These are phyloP conservation scores for Micromesistius poutassou DNA, from an alignment of 2,797 vertebrate genomes.

Conservation along the genomic window DNA sequence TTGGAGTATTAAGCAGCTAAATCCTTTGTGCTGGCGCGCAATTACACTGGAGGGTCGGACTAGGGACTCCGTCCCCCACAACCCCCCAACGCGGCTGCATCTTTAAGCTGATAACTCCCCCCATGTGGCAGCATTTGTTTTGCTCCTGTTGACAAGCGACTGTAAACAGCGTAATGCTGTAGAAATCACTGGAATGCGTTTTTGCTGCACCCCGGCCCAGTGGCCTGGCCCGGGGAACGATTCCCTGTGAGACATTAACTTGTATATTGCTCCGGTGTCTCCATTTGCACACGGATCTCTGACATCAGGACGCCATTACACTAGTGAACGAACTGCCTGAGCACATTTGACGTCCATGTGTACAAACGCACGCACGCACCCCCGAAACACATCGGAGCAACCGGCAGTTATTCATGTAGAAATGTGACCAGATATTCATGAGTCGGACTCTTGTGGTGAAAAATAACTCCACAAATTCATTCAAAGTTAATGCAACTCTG, in stretches of 20 bases:
- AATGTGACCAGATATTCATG: background rate
- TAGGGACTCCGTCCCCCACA: background rate
- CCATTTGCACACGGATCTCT: background rate
- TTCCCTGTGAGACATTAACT: background rate
- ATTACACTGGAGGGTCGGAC: background rate
- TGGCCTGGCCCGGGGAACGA: background rate
- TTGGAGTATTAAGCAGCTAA: background rate
- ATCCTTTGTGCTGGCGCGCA: constrained; percentile 4
- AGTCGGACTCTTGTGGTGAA: background rate
- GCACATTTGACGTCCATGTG: too few species aligned
- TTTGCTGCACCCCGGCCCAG: background rate
- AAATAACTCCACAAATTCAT: background rate
- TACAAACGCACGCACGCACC: too few species aligned
- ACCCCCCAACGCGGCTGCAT: background rate
- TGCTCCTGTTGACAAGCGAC: background rate
- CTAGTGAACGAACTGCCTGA: background rate
- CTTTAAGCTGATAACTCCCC: background rate
- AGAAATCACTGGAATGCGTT: background rate
- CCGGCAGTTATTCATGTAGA: background rate
- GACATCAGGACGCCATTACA: background rate
- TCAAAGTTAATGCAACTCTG: background rate
- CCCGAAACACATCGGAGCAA: background rate
- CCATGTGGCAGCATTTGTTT: background rate
- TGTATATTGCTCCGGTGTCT: background rate
- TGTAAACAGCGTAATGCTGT: background rate